Base-by-base conservation (phyloP, 2,797 vertebrate species). In the Merluccius polli region DNA sequence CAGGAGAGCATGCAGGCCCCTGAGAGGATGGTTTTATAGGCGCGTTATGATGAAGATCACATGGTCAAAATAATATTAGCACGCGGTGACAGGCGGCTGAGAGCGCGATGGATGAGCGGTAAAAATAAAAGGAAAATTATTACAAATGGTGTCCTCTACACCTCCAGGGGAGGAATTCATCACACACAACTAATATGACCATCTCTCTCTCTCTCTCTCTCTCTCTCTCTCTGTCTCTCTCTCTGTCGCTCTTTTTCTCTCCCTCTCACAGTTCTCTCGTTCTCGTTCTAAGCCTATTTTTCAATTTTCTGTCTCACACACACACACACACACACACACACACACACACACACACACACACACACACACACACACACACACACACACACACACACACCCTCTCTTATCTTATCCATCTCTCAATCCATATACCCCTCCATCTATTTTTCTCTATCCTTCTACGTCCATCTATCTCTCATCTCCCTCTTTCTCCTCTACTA, bases 61-160 rank as follows among this genome's bases (percentile, higher is more conserved):
- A 82, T 87, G 87, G 88, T 82, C 85, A 91, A 91, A 90, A 91
- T 92, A 90, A 89, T 89, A 89, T 90, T 90, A 91, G 88, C 81
- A 72, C 78, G 81, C 3, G 75, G 78, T 88, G 91, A 92, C 89
- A 92, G 87, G 90, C 85, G 84, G 86, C 81, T 88, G 88, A 89
- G 83, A 84, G 80, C 85, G 87, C 91, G 89, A 92, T 90, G 84
- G 91, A 93, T 89, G 84, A 89, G 18, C 81, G 86, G 84, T 88
- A 87, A 92, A 93, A 93, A 93, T 88, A 94, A 89, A 48, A 90
- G 84, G 84, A 87, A 92, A 93, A 94, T 93, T 80, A 94, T 93
- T 93, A 95, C 89, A 93, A 93, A 94, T 90, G 87, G 89, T 81
- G 86, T 93, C 89, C 92, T 87, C 85, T 89, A 89, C 88, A 91